Conservation (phyloP, 2,797 vertebrate species). For the Sciurus carolinensis region DNA sequence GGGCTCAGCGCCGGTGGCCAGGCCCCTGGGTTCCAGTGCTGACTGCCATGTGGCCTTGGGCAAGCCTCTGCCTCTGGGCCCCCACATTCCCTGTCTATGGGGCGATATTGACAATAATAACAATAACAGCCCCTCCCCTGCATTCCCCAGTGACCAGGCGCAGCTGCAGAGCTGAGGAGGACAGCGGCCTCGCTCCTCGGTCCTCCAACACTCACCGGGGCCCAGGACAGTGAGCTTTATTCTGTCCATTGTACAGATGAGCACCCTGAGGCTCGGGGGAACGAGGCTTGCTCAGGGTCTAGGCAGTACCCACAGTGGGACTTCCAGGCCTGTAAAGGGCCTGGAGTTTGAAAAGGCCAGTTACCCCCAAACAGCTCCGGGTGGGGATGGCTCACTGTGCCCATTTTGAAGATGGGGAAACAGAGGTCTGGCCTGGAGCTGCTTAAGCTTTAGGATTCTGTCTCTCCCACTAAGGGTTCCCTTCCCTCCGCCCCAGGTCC, state of each 20-base stretch:
- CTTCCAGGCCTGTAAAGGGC: background rate
- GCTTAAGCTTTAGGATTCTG: background rate
- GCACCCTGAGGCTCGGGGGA: background rate
- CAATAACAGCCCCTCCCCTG: fast-evolving
- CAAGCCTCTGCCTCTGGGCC: background rate
- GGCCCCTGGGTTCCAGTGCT: background rate
- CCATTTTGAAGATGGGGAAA: slow-evolving; percentile 23
- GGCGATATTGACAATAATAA: background rate
- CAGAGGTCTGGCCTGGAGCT: background rate
- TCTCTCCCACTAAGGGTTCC: background rate
- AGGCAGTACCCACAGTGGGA: background rate
- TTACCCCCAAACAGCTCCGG: background rate
- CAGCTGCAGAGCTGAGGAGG: fast-evolving
- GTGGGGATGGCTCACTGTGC: fast-evolving
- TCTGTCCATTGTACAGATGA: background rate
- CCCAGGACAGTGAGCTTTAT: background rate
- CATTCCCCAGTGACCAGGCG: background rate
- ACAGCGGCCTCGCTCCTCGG: fast-evolving
- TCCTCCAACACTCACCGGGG: background rate
- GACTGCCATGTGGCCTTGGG: background rate
- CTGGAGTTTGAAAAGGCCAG: background rate
- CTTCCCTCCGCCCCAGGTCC: background rate
- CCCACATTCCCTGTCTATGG: background rate
- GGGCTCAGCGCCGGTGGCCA: background rate
- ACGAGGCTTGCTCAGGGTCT: background rate